A percentile compares a stretch with the other conserved stretches of the same genome.
phyloP scores from a whole-genome alignment of 2,113 vertebrate genomes.

The Pelecanus crispus region DNA sequence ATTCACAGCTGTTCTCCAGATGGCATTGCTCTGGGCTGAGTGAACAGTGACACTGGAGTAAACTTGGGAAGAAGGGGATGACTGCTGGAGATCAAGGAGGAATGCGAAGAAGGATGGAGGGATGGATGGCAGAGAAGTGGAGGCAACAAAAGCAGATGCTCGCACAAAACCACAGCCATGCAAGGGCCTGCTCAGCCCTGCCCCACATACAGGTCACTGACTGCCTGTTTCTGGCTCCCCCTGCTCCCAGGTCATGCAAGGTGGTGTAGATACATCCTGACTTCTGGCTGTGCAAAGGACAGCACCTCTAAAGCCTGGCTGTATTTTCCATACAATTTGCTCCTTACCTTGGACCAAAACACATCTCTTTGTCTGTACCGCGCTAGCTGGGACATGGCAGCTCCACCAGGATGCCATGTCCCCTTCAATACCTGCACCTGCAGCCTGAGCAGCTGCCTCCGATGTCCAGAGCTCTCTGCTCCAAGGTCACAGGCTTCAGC shows the following conservation, averaged over 20 bases:
- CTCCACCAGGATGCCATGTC: rapidly evolving
- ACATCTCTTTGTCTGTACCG: neutral
- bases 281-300: neutral
- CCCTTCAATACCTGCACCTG: neutral
- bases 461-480: neutral
- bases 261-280: neutral
- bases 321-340: neutral
- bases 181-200: neutral
- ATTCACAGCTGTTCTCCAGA: conserved; percentile 59
- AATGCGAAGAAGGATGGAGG: neutral
- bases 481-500: neutral
- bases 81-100: neutral
- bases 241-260: neutral
- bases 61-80: neutral
- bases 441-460: neutral
- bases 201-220: rapidly evolving
- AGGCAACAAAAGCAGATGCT: neutral
- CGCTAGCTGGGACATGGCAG: neutral
- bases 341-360: neutral
- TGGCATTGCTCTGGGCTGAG: conserved; percentile 3
- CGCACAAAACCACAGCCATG: rapidly evolving
- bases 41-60: neutral
- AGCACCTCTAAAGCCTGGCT: neutral
- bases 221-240: neutral
- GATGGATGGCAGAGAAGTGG: neutral